Base-by-base conservation (phyloP, 2,113 vertebrate species). In the Cinclus mexicanus region DNA sequence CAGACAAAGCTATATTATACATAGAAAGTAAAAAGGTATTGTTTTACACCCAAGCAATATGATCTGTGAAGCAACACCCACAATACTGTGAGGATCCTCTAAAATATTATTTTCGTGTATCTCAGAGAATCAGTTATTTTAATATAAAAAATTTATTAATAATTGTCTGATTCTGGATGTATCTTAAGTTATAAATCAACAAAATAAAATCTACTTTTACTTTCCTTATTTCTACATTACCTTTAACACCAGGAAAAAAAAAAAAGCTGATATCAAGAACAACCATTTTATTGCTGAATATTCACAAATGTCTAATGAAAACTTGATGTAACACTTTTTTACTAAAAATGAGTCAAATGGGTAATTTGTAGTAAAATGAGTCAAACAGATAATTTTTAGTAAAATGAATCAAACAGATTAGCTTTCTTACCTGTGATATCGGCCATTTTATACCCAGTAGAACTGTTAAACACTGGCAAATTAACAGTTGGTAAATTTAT, bases 41-140 rank as follows among this genome's bases (percentile, higher is more conserved):
- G 12, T 57, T 77, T 44, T 33, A 67, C 23, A 55, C 33, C 57
- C 53, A 76, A 72, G 60, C 83, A 94, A 61, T 79, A 79, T 82
- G 96, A 92, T 71, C 69, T 94, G 80, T 93, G 86, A 94, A 97
- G 76, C 52, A 97, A 86, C 63, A 75, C 20, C 37, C 67, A 90
- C 31, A 81, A 59, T 82, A 78, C 21, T 50, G 14, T 74, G 39
- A 59, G 55, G 22, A 77, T 33, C 18, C 21, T 72, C 33, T 53
- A 52, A 93, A 79, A 83, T 68, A 47, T 9, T 88, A 70, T 72
- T 86, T 93, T 90, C 59, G 94, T 70, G 57, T 83, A 67, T 65
- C 19, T 28, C 49, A 47, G 22, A 33, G 26, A 91, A 59, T 59
- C 29, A 18, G 41, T 26, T 67, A 14, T 47, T 55, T 91, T 83